phyloP scores from a whole-genome alignment of 1,140 invertebrate species.

The Cecropterus lyciades region DNA sequence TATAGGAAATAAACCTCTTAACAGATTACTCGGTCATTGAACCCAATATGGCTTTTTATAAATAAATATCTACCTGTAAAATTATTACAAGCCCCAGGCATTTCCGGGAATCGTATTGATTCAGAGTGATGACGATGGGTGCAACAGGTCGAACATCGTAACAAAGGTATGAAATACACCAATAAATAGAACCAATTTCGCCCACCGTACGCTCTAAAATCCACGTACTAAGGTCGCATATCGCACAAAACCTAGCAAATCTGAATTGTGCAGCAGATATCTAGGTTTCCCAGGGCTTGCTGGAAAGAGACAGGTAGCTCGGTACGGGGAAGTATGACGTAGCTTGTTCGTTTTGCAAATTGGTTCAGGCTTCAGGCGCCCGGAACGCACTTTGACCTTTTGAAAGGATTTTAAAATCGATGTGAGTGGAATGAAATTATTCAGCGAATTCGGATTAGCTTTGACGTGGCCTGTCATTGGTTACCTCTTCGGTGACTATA shows the following conservation, averaged over 20 bases:
- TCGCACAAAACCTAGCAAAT: slow-evolving; percentile 40
- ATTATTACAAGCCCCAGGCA: slow-evolving; percentile 8
- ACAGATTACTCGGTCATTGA: slow-evolving; percentile 9
- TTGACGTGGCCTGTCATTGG: slow-evolving; percentile 1
- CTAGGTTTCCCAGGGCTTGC: slow-evolving; percentile 69
- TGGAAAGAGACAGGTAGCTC: slow-evolving; percentile 67
- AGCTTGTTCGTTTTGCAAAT: slow-evolving; percentile 56
- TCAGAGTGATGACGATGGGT: slow-evolving; percentile 55
- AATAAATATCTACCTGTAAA: slow-evolving; percentile 2
- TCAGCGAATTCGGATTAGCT: slow-evolving; percentile 12
- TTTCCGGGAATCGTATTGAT: slow-evolving; percentile 56
- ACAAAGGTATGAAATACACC: slow-evolving; percentile 34
- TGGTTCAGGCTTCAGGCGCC: slow-evolving; percentile 47
- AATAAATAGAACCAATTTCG: slow-evolving; percentile 22
- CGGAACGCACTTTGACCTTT: slow-evolving; percentile 60
- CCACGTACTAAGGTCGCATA: slow-evolving; percentile 45
- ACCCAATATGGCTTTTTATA: background rate
- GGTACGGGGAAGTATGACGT: slow-evolving; percentile 48
- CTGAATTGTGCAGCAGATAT: slow-evolving; percentile 56
- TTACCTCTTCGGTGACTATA: background rate
- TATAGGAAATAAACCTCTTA: slow-evolving; percentile 15
- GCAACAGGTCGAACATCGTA: slow-evolving; percentile 58
- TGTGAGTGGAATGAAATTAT: slow-evolving; percentile 20
- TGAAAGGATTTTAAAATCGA: slow-evolving; percentile 37
- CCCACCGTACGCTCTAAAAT: slow-evolving; percentile 40